Evolutionary conservation across 2,113 vertebrate genomes (phyloP), one percentile per base, ranked within the genome.

Genomic region (Hippocampus guttulatus): DNA sequence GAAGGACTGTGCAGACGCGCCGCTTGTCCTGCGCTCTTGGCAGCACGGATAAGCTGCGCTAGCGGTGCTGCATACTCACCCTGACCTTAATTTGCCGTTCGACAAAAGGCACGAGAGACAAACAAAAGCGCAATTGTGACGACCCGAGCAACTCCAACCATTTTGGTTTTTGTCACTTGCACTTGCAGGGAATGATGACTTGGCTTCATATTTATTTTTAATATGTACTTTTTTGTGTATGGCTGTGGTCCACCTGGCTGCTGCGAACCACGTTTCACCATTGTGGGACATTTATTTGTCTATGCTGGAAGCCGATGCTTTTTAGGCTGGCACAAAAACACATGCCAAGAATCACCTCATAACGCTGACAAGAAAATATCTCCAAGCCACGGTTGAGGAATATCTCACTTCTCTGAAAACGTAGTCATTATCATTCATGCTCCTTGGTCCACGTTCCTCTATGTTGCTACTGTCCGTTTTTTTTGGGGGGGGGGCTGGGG

Each of bases 61-160:
- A 68, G 79, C 76, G 58, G n/a, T 74, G 21, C 14, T 61, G 60
- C 68, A 75, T 69, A 69, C 78, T 85, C 71, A 61, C 49, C 57
- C 70, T 89, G 89, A 91, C 89, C 90, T 86, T 80, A 88, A 90
- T 92, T 91, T 83, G 68, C 68, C 68, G 76, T 84, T 84, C 69
- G 79, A 76, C 52, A 68, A 52, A 51, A 62, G 68, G 73, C 73
- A 61, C 33, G 62, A 69, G 68, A 68, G 40, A 72, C 60, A 3
- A 52, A 88, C 86, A 88, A 87, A 77, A 64, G 64, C 52, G 16
- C 0, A 10, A 85, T 80, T 87, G 80, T 88, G 67, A 70, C 80
- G 62, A 68, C 69, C 0, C 16, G 62, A 12, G 38, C 68, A 52
- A 81, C 75, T 68, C 6, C 69, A 11, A 78, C 54, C 58, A 69